Evolutionary conservation across 53 echinoderm and acorn worm genomes (phyloP).

Genomic region (Zoroaster sp.): DNA sequence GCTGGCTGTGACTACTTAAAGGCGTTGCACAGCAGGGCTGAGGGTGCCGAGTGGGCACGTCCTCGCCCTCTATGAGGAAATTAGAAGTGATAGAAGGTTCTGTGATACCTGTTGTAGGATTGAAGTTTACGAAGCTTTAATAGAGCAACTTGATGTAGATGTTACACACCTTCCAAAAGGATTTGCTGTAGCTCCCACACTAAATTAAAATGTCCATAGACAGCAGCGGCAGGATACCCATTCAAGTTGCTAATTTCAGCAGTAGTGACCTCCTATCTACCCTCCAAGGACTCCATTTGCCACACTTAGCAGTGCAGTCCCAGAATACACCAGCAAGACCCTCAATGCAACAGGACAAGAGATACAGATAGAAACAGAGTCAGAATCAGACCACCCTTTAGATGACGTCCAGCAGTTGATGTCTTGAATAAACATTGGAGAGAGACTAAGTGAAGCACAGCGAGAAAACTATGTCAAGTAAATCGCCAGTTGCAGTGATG

Average conservation of each 20-base stretch:
- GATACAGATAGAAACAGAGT: background rate
- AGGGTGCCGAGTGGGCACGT: slow-evolving; percentile 48
- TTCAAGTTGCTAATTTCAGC: slow-evolving; percentile 44
- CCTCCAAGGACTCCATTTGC: slow-evolving; percentile 24
- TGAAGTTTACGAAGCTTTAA: background rate
- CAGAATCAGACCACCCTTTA: background rate
- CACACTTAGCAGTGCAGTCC: background rate
- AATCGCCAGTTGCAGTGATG: slow-evolving; percentile 35
- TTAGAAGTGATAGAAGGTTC: too few species aligned
- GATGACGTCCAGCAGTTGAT: background rate
- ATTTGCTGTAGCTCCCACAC: slow-evolving; percentile 13
- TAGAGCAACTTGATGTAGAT: slow-evolving; percentile 36
- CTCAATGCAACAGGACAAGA: background rate
- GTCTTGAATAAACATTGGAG: slow-evolving; percentile 30
- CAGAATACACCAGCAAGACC: background rate
- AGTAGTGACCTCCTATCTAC: background rate
- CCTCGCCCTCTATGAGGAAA: slow-evolving; percentile 47
- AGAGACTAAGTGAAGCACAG: background rate
- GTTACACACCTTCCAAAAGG: slow-evolving; percentile 18
- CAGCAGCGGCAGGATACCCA: background rate
- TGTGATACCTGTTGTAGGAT: too few species aligned
- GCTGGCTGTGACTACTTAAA: slow-evolving; percentile 24
- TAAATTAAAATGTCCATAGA: background rate
- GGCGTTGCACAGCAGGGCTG: slow-evolving; percentile 10
- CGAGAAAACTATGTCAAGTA: background rate